A percentile compares a stretch with the other conserved stretches of the same genome.
Evolutionary conservation across 2,888 invertebrate genomes (phyloP).

Genomic region (Drosophila paracracens): DNA sequence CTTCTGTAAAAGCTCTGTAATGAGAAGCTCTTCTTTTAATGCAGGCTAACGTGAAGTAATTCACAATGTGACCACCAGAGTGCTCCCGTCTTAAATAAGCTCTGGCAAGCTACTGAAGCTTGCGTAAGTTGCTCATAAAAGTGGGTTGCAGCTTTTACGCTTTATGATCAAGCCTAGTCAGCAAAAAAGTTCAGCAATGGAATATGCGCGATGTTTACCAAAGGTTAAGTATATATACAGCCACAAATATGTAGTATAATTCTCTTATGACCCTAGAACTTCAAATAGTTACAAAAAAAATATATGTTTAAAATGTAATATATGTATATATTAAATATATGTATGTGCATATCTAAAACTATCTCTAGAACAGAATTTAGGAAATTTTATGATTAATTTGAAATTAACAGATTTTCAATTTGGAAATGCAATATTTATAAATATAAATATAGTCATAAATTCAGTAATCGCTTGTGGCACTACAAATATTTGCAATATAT

Average conservation of each 20-base stretch:
- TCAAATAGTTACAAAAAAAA: not conserved
- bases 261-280: not conserved
- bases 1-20: not conserved
- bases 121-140: not conserved
- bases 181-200: not conserved
- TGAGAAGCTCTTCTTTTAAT: slow-evolving; percentile 1
- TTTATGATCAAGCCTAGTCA: not conserved
- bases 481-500: not conserved
- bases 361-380: not conserved
- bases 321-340: not conserved
- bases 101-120: not conserved
- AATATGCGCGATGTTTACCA: not conserved
- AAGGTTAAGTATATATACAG: not conserved
- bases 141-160: not conserved
- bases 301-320: not conserved
- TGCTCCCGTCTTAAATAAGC: not conserved
- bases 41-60: not conserved
- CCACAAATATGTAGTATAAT: not conserved
- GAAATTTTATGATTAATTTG: not conserved
- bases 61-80: not conserved
- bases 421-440: not conserved
- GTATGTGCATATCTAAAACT: not conserved
- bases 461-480: not conserved
- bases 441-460: not conserved
- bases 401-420: not conserved